Evolutionary conservation across 2,888 invertebrate species (phyloP).

Genomic region (Sminthurides aquaticus): DNA sequence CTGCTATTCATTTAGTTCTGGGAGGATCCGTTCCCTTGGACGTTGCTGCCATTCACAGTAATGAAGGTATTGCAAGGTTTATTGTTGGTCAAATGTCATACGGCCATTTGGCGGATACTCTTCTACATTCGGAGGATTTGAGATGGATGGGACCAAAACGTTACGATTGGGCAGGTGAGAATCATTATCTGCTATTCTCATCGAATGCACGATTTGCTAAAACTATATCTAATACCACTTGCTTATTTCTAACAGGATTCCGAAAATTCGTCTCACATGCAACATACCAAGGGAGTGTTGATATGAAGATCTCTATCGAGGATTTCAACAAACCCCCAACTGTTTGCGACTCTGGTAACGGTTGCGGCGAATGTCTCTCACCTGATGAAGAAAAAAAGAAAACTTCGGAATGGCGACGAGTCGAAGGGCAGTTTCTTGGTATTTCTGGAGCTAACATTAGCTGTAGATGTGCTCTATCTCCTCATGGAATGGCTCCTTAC

Average conservation of each 20-base stretch:
- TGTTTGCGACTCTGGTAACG: constrained; percentile 36
- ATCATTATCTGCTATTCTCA: background rate
- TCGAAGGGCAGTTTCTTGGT: constrained; percentile 67
- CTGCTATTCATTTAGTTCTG: constrained; percentile 72
- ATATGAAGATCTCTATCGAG: constrained; percentile 36
- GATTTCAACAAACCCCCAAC: constrained; percentile 35
- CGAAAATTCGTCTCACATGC: constrained; percentile 36
- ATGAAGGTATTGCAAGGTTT: constrained; percentile 38
- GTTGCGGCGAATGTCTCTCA: constrained; percentile 36
- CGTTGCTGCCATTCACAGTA: constrained; percentile 41
- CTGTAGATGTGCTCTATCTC: constrained; percentile 65
- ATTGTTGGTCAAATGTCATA: constrained; percentile 56
- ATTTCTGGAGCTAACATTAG: constrained; percentile 69
- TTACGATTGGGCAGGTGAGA: constrained; percentile 66
- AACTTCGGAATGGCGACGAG: constrained; percentile 49
- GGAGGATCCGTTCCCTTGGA: constrained; percentile 48
- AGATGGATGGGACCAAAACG: constrained; percentile 79
- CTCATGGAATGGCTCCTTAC: constrained; percentile 67
- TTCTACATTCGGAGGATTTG: constrained; percentile 68
- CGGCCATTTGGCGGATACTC: constrained; percentile 76
- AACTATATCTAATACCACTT: background rate
- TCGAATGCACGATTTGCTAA: no score
- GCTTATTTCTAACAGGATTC: constrained; percentile 23
- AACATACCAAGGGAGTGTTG: constrained; percentile 41
- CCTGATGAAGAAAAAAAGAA: constrained; percentile 9